These are phyloP conservation scores for Heliothis peltigera DNA, from an alignment of 2,888 invertebrate genomes.

Conservation along the genomic window DNA sequence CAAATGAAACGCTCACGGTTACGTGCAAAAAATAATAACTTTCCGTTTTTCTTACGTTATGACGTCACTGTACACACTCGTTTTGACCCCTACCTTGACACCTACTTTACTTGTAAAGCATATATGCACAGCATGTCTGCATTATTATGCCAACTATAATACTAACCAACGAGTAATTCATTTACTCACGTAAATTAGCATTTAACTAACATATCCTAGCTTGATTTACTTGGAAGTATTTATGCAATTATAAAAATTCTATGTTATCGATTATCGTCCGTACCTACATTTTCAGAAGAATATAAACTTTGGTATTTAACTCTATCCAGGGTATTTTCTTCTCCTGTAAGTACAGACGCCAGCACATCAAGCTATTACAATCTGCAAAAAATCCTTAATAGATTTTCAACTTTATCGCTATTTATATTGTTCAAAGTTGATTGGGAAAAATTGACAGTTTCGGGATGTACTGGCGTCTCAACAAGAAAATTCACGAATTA, in stretches of 20 bases:
- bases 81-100: slow-evolving; percentile 53
- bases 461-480: too few species aligned
- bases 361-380: too few species aligned
- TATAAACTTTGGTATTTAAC: too few species aligned
- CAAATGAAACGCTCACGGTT: neutral
- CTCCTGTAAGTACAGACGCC: too few species aligned
- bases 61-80: slow-evolving; percentile 23
- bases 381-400: too few species aligned
- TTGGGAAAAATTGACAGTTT: too few species aligned
- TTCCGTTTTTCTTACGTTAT: slow-evolving; percentile 21
- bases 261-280: too few species aligned
- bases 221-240: neutral
- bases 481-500: too few species aligned
- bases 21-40: slow-evolving; percentile 20
- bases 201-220: slow-evolving; percentile 11
- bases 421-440: too few species aligned
- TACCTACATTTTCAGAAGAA: too few species aligned
- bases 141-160: slow-evolving; percentile 24
- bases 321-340: too few species aligned
- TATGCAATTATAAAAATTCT: neutral
- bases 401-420: too few species aligned
- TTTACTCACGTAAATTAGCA: slow-evolving; percentile 35
- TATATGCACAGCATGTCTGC: neutral
- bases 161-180: slow-evolving; percentile 50
- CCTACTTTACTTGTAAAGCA: slow-evolving; percentile 38